Evolutionary conservation across 2,888 invertebrate genomes (phyloP), one percentile per base, ranked within the genome.

Genomic region (Platycnemis pennipes): DNA sequence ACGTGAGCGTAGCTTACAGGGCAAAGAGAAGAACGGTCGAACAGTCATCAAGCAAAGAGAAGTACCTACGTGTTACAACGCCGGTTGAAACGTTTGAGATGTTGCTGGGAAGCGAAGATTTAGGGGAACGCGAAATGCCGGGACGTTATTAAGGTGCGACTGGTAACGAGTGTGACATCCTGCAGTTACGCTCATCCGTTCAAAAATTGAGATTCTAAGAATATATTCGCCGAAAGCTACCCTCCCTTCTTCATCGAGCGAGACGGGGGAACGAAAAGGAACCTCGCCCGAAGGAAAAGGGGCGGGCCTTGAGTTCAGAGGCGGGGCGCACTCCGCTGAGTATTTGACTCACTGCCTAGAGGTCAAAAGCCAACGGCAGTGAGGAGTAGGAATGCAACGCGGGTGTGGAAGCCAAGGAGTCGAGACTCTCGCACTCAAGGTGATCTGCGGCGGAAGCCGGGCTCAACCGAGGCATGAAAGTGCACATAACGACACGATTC

Each of bases 171-270:
- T 77, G 89, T 42, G 89, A 56, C 89, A 56, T 63, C 37, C 89
- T 11, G 56, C 56, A 56, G 89, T 89, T 89, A 56, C 42, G 56
- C 89, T 69, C 91, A 91, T 69, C 91, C 37, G 37, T 91, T 69
- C 91, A 63, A 91, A 91, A 91, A 91, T 63, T 91, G 91, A 91
- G 63, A 42, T 91, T 91, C 91, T 91, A 91, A 91, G 56, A 91
- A 91, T 91, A 91, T 26, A 91, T 69, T 45, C 91, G 91, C 63
- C 16, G 91, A 91, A 91, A 91, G 91, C 56, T n/a, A 8, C 89
- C 26, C 26, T 31, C 77, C 88, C n/a, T 2, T 63, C 63, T 63
- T 22, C 63, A 45, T 91, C 44, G n/a, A 89, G 42, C 42, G 56
- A n/a, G 46, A 16, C 44, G 31, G 44, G 91, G 63, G 77, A 37